Percentiles rank a stretch among this genome's conserved stretches.
phyloP scores from a whole-genome alignment of 2,888 invertebrate species.

The Volucella inanis region DNA sequence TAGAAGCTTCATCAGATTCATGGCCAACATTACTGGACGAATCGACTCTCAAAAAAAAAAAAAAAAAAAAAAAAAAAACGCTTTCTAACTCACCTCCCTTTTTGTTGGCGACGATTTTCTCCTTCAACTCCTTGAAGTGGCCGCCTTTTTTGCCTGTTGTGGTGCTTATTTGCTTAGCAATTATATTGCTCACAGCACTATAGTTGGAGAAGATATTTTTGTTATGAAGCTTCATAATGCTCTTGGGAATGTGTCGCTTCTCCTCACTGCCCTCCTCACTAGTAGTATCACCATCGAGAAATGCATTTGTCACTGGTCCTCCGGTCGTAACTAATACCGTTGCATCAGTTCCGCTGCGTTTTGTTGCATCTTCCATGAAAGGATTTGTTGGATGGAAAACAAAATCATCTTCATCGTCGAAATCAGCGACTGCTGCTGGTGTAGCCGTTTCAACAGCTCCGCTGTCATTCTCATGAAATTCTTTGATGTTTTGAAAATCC shows the following conservation, averaged over 20 bases:
- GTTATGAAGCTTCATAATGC: slow-evolving; percentile 78
- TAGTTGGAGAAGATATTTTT: slow-evolving; percentile 79
- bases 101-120: slow-evolving; percentile 84
- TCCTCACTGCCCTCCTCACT: slow-evolving; percentile 53
- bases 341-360: slow-evolving; percentile 28
- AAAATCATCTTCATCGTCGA: slow-evolving; percentile 69
- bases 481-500: slow-evolving; percentile 45
- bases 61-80: background rate
- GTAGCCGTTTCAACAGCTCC: background rate
- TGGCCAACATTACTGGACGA: too few relatives aligned
- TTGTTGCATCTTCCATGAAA: slow-evolving; percentile 79
- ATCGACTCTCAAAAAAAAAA: background rate
- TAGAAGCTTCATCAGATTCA: too few relatives aligned
- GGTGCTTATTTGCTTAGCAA: slow-evolving; percentile 80
- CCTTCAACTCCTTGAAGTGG: slow-evolving; percentile 85
- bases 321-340: background rate
- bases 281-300: slow-evolving; percentile 53
- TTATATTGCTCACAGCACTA: slow-evolving; percentile 80
- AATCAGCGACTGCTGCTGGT: background rate
- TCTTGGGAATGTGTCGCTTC: slow-evolving; percentile 71
- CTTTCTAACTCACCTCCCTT: slow-evolving; percentile 80
- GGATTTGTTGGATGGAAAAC: slow-evolving; percentile 82
- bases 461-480: slow-evolving; percentile 29
- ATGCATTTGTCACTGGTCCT: slow-evolving; percentile 29
- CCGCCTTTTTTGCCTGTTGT: slow-evolving; percentile 82